Evolutionary conservation across 35 echinoderm and acorn worm genomes (phyloP), one percentile per base, ranked within the genome.

Genomic region (Patiria miniata): DNA sequence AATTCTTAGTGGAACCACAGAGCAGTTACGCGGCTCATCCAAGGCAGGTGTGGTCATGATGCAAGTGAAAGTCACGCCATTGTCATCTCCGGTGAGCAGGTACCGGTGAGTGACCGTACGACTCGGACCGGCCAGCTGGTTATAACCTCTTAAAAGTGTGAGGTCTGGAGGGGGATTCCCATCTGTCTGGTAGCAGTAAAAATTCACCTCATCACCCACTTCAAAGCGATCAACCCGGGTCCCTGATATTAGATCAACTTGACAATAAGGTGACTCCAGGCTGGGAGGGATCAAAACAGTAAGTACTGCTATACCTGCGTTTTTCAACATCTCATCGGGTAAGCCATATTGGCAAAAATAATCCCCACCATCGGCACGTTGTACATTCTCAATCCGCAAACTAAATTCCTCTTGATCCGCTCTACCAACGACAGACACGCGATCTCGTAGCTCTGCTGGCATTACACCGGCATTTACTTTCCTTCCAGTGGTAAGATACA

Each of bases 301-400:
- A 34, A 73, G 65, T 26, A 26, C 8, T 14, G 65, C 26, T 10
- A 18, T 2, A 10, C 65, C 26, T 3, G 65, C 19, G 29, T 73
- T 30, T 16, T 12, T 30, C 21, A 34, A 26, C n/a, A 28, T 14
- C 4, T 23, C 65, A 14, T 34, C 26, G 14, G 23, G 7, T 14
- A 73, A 73, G 7, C 7, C 65, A 73, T 73, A 73, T 73, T 73
- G 65, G n/a, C 65, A 73, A 8, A 28, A 36, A 73, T 73, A 73
- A 30, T 9, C 29, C 2, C 65, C 57, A 26, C 65, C 34, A 34
- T 30, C 19, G 23, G 65, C 14, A 26, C 3, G 19, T 8, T 26
- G 19, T 18, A 60, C 57, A 26, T 60, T 26, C 28, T 18, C 57
- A 18, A 60, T 18, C 28, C 57, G 19, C 57, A 60, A 60, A 26